phyloP scores from a whole-genome alignment of 2,888 invertebrate species.

The Dynastes grantii region DNA sequence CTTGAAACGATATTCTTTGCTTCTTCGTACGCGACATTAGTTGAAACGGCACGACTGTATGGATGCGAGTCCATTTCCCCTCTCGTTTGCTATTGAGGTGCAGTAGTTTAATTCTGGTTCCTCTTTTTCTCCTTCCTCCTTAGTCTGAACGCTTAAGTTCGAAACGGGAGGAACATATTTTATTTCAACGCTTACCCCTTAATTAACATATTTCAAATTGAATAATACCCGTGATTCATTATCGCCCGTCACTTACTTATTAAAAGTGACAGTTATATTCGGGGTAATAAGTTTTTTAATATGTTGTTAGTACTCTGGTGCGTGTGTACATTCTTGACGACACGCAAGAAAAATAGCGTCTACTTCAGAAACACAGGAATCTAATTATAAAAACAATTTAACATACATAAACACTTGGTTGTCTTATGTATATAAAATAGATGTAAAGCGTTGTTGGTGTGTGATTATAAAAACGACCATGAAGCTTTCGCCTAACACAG shows the following conservation, averaged over 20 bases:
- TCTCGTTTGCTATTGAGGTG: not conserved
- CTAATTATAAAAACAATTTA: slow-evolving; percentile 19
- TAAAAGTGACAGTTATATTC: slow-evolving; percentile 52
- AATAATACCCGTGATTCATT: slow-evolving; percentile 50
- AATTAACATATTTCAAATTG: slow-evolving; percentile 54
- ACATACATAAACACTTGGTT: not conserved
- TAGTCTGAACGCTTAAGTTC: slow-evolving; percentile 1
- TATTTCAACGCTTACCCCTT: slow-evolving; percentile 51
- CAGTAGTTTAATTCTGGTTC: slow-evolving; percentile 29
- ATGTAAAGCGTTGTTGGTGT: not conserved
- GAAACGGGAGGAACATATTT: slow-evolving; percentile 36
- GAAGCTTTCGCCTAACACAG: not conserved
- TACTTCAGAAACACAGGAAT: slow-evolving; percentile 3
- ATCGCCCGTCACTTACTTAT: slow-evolving; percentile 47
- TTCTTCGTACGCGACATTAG: slow-evolving; percentile 54
- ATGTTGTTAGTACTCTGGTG: slow-evolving; percentile 27
- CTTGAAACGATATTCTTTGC: slow-evolving; percentile 34
- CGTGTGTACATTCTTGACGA: slow-evolving; percentile 2
- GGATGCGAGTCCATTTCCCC: not conserved
- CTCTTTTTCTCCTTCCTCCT: slow-evolving; percentile 33
- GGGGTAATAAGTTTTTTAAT: slow-evolving; percentile 48
- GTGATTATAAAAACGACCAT: too few relatives aligned
- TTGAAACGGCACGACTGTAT: slow-evolving; percentile 36
- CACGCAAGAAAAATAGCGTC: slow-evolving; percentile 17
- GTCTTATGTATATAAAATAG: not conserved